Evolutionary conservation across 2,113 vertebrate genomes (phyloP).

Genomic region (Plecotus auritus): DNA sequence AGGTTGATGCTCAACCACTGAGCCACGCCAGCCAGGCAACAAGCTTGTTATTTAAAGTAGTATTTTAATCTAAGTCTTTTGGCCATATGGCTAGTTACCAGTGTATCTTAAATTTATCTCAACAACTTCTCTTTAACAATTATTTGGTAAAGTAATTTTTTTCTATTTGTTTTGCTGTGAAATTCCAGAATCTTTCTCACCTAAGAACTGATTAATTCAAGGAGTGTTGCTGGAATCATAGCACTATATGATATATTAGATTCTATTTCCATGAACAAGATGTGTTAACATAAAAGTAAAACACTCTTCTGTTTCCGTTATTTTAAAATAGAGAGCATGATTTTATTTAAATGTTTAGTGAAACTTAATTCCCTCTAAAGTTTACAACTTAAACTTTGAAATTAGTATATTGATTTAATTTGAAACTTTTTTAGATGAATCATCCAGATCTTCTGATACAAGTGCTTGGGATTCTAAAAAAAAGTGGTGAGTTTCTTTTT

Average conservation of each 20-base stretch:
- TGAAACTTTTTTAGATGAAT: constrained; percentile 88
- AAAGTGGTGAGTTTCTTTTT: constrained; percentile 85
- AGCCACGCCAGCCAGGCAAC: neutral
- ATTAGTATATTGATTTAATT: constrained; percentile 53
- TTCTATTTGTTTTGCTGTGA: neutral
- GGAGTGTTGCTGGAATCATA: neutral
- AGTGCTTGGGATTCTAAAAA: constrained; percentile 96
- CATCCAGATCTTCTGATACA: constrained; percentile 97
- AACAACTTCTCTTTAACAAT: constrained; percentile 19
- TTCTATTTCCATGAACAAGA: neutral
- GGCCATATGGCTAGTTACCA: neutral
- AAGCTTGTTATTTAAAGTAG: neutral
- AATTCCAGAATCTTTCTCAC: neutral
- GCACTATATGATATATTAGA: neutral
- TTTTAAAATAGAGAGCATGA: constrained; percentile 37
- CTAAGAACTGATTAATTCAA: constrained; percentile 32
- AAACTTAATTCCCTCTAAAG: constrained; percentile 17
- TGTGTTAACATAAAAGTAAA: constrained; percentile 30
- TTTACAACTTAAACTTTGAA: constrained; percentile 28
- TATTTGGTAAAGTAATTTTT: constrained; percentile 12
- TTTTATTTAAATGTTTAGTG: constrained; percentile 36
- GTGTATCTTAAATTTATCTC: neutral
- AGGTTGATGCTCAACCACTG: no score
- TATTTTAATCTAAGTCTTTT: constrained; percentile 4
- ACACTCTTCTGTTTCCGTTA: constrained; percentile 10